phyloP scores from a whole-genome alignment of 2,797 vertebrate species.

The Atherinosoma microstoma region DNA sequence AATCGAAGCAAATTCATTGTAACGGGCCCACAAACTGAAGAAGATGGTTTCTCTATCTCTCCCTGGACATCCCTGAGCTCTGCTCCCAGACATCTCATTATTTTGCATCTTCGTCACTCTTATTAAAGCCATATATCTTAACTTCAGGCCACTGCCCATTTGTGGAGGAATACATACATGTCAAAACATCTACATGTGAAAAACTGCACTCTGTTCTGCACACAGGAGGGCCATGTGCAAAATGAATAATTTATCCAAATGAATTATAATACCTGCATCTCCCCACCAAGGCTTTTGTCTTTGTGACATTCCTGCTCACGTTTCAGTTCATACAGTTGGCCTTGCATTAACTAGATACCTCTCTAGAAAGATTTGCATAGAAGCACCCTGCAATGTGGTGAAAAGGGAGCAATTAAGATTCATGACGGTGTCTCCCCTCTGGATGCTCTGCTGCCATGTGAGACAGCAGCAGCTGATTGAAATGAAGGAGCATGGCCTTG shows the following conservation, averaged over 20 bases:
- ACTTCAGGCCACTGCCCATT: conserved; percentile 60
- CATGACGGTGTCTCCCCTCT: conserved; percentile 73
- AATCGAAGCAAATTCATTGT: conserved; percentile 20
- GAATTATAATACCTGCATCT: conserved; percentile 73
- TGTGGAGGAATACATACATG: conserved; percentile 71
- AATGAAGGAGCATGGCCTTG: conserved; percentile 79
- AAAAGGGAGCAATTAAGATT: conserved; percentile 83
- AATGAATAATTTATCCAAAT: conserved; percentile 81
- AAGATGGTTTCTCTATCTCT: conserved; percentile 40
- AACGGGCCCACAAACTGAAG: conserved; percentile 18
- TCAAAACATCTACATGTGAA: conserved; percentile 67
- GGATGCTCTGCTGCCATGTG: conserved; percentile 77
- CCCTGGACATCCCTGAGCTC: conserved; percentile 30
- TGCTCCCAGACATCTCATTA: conserved; percentile 72
- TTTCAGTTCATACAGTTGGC: conserved; percentile 70
- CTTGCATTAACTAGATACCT: conserved; percentile 75
- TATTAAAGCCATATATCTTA: conserved; percentile 81
- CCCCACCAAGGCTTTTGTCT: conserved; percentile 75
- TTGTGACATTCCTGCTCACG: conserved; percentile 65
- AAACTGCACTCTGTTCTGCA: conserved; percentile 54
- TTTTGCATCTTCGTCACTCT: conserved; percentile 76
- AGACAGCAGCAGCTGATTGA: conserved; percentile 79
- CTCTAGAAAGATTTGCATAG: conserved; percentile 81
- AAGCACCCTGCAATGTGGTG: conserved; percentile 74
- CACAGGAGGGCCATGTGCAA: conserved; percentile 71